Evolutionary conservation across 1,140 invertebrate genomes (phyloP).

Genomic region (Druon quercuslanigerum): DNA sequence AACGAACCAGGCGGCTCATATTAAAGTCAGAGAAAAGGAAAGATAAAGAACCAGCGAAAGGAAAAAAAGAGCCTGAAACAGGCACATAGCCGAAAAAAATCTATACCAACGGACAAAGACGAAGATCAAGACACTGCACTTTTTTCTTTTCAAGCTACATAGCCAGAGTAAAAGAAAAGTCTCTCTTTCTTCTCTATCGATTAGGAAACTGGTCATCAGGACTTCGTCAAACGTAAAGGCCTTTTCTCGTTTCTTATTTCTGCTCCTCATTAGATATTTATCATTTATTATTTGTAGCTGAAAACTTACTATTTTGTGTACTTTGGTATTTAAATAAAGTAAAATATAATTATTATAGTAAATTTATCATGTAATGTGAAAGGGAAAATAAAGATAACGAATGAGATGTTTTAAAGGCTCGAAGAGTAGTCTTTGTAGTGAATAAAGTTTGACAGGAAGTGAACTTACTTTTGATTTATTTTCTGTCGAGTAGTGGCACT

Average conservation of each 20-base stretch:
- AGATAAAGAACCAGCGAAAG: conserved; percentile 34
- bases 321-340: too few relatives aligned
- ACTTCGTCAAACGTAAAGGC: too few relatives aligned
- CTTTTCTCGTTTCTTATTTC: too few relatives aligned
- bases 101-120: conserved; percentile 35
- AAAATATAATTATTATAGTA: too few relatives aligned
- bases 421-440: background rate
- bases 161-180: conserved; percentile 15
- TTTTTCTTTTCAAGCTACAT: background rate
- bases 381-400: background rate
- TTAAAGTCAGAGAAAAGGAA: conserved; percentile 30
- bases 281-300: too few relatives aligned
- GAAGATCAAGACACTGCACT: conserved; percentile 10
- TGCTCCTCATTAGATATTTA: too few relatives aligned
- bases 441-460: conserved; percentile 5
- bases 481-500: conserved; percentile 37
- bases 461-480: conserved; percentile 46
- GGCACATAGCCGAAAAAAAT: conserved; percentile 33
- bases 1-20: conserved; percentile 2
- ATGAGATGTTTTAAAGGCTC: background rate
- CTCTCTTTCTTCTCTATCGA: background rate
- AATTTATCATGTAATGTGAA: background rate
- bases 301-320: too few relatives aligned
- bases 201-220: background rate
- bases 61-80: conserved; percentile 10